These are phyloP conservation scores for Trissolcus japonicus DNA, from an alignment of 2,888 invertebrate genomes.

Conservation along the genomic window DNA sequence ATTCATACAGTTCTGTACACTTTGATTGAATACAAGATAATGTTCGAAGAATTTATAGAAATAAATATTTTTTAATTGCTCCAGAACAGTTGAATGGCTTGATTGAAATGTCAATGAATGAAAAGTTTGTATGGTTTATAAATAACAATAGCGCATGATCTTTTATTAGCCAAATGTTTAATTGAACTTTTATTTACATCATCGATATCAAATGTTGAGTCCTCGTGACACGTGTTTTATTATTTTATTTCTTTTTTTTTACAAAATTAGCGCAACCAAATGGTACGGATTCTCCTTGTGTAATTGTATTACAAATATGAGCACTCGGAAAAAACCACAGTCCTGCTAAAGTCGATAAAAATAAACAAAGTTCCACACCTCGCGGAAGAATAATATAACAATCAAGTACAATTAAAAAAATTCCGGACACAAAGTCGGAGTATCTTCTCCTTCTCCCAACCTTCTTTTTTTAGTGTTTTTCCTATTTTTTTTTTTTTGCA, in stretches of 20 bases:
- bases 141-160: not conserved
- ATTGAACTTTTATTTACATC: slow-evolving; percentile 57
- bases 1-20: too few species aligned
- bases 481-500: slow-evolving; percentile 42
- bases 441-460: not conserved
- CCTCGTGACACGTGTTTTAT: slow-evolving; percentile 14
- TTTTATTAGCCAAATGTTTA: slow-evolving; percentile 51
- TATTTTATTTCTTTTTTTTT: slow-evolving; percentile 34
- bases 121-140: not conserved
- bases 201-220: slow-evolving; percentile 52
- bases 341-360: slow-evolving; percentile 37
- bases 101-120: not conserved
- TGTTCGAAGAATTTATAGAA: too few species aligned
- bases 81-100: not conserved
- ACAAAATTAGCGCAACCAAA: slow-evolving; percentile 32
- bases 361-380: slow-evolving; percentile 47
- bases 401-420: slow-evolving; percentile 64
- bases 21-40: too few species aligned
- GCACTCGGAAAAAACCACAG: slow-evolving; percentile 38
- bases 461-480: slow-evolving; percentile 44
- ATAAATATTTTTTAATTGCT: too few species aligned
- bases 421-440: slow-evolving; percentile 1
- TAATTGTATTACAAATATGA: slow-evolving; percentile 46
- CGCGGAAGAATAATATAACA: slow-evolving; percentile 53
- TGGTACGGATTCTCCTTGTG: slow-evolving; percentile 12